Evolutionary conservation across 2,888 invertebrate genomes (phyloP), one percentile per base, ranked within the genome.

Genomic region (Aromia moschata): DNA sequence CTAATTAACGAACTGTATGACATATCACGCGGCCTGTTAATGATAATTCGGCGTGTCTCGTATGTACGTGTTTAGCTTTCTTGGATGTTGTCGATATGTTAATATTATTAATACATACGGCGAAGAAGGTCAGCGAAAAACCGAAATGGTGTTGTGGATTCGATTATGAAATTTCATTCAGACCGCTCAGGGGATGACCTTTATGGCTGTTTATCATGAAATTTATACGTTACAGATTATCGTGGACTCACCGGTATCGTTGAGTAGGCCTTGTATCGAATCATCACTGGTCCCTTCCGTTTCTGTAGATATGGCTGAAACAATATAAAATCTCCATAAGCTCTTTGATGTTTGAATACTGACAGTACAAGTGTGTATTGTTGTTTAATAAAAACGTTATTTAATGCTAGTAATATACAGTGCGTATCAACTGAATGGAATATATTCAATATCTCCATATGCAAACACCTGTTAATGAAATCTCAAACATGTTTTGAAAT

Each of bases 251-350:
- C 86, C 86, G 68, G 87, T 86, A 76, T 86, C 86, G 79, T 87
- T 87, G 81, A 86, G 85, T 69, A 86, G 79, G 67, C 83, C 84
- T 78, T 85, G 85, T 77, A 86, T 85, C 74, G 76, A 69, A 46
- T 86, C 86, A 77, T 85, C 85, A 78, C 83, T 85, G 80, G 18
- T 36, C 80, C 84, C 85, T 81, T 86, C 85, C n/a, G 49, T 38
- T 25, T 49, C 49, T 20, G 49, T 49, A 10, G 49, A 49, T 36
- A 53, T 43, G 3, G 53, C 43, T 44, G 43, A 17, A 53, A 49
- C 18, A 36, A 25, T n/a, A n/a, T n/a, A n/a, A n/a, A n/a, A n/a
- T n/a, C n/a, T n/a, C n/a, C n/a, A n/a, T n/a, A n/a, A n/a, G n/a
- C n/a, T n/a, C n/a, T n/a, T n/a, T n/a, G n/a, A n/a, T n/a, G n/a